These are phyloP conservation scores for Cerastoderma edule DNA, from an alignment of 2,888 invertebrate species.

Conservation along the genomic window DNA sequence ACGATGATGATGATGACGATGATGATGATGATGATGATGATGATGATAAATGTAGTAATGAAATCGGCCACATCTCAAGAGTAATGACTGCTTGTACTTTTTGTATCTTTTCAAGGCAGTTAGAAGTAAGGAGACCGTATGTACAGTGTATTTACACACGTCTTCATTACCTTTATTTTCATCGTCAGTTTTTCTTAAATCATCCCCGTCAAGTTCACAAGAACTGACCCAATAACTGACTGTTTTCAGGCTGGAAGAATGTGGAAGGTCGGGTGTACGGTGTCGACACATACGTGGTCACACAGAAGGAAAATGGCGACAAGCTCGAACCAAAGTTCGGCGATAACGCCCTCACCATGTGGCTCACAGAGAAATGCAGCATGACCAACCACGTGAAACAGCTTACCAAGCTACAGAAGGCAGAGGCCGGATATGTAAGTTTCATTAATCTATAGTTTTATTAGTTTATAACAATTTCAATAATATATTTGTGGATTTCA, in stretches of 20 bases:
- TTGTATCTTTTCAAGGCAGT: too few relatives aligned
- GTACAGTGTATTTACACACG: too few relatives aligned
- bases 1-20: constrained; percentile 40
- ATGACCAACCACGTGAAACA: constrained; percentile 72
- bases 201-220: too few relatives aligned
- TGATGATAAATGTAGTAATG: not conserved
- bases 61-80: not conserved
- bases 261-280: constrained; percentile 67
- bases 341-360: constrained; percentile 66
- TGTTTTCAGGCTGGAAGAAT: constrained; percentile 59
- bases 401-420: constrained; percentile 70
- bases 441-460: constrained; percentile 6
- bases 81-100: too few relatives aligned
- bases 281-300: constrained; percentile 71
- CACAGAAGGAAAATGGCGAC: constrained; percentile 62
- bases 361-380: constrained; percentile 70
- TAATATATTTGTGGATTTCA: not conserved
- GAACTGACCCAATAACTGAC: too few relatives aligned
- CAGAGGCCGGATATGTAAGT: constrained; percentile 73
- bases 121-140: too few relatives aligned
- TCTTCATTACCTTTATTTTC: too few relatives aligned
- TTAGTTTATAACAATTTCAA: not conserved
- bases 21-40: constrained; percentile 18
- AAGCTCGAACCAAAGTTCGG: constrained; percentile 68
- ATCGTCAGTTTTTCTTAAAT: too few relatives aligned